A percentile compares a stretch with the other conserved stretches of the same genome.
These are phyloP conservation scores for Uropsilus gracilis DNA, from an alignment of 2,113 vertebrate genomes.

Conservation along the genomic window DNA sequence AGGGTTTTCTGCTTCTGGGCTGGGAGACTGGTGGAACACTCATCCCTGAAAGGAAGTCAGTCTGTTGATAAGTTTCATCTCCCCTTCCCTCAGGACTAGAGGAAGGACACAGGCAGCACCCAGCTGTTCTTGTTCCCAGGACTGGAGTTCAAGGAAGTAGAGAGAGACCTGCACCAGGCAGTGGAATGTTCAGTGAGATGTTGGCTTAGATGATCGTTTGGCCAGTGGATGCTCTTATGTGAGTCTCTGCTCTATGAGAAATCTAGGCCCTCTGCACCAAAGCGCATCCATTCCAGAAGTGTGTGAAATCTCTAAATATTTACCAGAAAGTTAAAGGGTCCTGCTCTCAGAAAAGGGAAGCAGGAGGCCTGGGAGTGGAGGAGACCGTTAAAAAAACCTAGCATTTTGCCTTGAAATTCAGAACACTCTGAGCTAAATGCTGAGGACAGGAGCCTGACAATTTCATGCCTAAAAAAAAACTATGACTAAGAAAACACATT, in stretches of 20 bases:
- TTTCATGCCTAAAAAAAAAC: not conserved
- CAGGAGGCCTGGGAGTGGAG: not conserved
- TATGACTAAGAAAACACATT: not conserved
- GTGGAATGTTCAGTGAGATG: not conserved
- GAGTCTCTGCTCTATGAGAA: conserved; percentile 45
- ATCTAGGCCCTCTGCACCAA: not conserved
- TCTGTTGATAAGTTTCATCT: conserved; percentile 16
- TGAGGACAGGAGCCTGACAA: not conserved
- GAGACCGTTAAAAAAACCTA: not conserved
- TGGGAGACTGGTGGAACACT: not conserved
- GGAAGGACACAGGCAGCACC: conserved; percentile 18
- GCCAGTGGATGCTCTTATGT: not conserved
- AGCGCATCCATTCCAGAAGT: not conserved
- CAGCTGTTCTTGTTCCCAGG: conserved; percentile 45
- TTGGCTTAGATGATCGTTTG: not conserved
- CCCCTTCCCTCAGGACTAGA: conserved; percentile 14
- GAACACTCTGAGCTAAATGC: not conserved
- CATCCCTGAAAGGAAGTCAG: conserved; percentile 78
- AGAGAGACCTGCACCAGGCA: not conserved
- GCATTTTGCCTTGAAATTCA: not conserved
- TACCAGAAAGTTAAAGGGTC: not conserved
- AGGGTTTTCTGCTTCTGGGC: conserved; percentile 50
- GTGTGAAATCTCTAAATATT: not conserved
- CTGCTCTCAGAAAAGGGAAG: not conserved
- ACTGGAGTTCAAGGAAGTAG: not conserved